These are phyloP conservation scores for Centropristis striata DNA, from an alignment of 2,113 vertebrate species.

Conservation along the genomic window DNA sequence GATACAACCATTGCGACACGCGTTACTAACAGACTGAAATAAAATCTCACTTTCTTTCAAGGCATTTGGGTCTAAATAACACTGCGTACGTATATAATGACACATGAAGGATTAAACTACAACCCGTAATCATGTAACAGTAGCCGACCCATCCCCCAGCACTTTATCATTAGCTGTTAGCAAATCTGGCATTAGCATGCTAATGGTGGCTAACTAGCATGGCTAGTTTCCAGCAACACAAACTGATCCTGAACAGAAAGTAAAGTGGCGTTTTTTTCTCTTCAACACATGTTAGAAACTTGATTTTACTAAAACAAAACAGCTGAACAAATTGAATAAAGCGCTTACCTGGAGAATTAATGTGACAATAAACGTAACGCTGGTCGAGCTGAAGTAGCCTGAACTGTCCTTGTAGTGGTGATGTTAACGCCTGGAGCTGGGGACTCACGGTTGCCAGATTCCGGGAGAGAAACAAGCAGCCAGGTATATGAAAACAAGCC, in stretches of 20 bases:
- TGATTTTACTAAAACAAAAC: not conserved
- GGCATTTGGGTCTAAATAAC: not conserved
- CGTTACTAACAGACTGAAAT: constrained; percentile 1
- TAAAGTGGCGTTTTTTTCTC: not conserved
- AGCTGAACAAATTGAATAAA: rapidly evolving
- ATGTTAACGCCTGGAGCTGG: not conserved
- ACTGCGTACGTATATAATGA: not conserved
- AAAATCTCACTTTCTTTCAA: not conserved
- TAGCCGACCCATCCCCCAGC: constrained; percentile 44
- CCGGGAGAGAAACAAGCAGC: too few relatives aligned
- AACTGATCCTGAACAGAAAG: not conserved
- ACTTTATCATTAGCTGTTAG: constrained; percentile 53
- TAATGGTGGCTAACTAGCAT: constrained; percentile 62
- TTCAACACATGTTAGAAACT: too few relatives aligned
- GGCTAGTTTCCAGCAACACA: constrained; percentile 6
- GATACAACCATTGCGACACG: not conserved
- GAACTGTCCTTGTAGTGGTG: constrained; percentile 44
- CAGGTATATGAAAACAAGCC: too few relatives aligned
- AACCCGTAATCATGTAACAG: constrained; percentile 4
- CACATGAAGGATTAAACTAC: constrained; percentile 25
- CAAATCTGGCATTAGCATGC: constrained; percentile 68
- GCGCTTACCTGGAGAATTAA: constrained; percentile 19
- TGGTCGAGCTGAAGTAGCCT: not conserved
- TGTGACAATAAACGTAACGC: not conserved
- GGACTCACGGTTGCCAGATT: not conserved